Evolutionary conservation across 2,113 vertebrate genomes (phyloP).

Genomic region (Carassius gibelio): DNA sequence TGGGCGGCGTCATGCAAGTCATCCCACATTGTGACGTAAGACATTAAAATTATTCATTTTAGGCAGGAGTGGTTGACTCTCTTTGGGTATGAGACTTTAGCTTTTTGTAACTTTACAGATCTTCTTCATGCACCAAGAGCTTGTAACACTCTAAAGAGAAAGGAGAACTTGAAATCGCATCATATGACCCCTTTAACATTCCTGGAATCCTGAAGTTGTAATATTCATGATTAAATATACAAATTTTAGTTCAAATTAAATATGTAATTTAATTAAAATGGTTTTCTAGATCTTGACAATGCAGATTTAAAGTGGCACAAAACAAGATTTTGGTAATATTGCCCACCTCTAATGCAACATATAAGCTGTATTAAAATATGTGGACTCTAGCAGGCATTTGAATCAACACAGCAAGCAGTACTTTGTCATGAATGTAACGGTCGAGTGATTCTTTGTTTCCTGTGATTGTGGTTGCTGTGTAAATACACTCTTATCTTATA

Average conservation of each 20-base stretch:
- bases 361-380: neutral
- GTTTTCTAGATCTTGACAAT: neutral
- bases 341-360: neutral
- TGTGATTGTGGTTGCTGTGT: constrained; percentile 6
- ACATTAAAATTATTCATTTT: too few species aligned
- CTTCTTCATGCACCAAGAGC: too few species aligned
- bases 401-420: neutral
- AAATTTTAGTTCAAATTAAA: neutral
- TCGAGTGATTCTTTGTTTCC: neutral
- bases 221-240: neutral
- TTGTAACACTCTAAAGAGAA: too few species aligned
- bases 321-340: neutral
- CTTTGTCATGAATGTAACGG: neutral
- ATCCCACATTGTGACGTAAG: too few species aligned
- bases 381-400: neutral
- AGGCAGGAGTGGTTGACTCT: too few species aligned
- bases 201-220: neutral
- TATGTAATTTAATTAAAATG: neutral
- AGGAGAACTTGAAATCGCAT: too few species aligned
- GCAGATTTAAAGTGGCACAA: neutral
- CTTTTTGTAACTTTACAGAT: too few species aligned
- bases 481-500: neutral
- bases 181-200: too few species aligned
- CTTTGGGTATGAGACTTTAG: too few species aligned
- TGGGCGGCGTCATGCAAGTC: too few species aligned